Conservation (phyloP, 2,888 invertebrate genomes). For the Metopia argyrocephala region DNA sequence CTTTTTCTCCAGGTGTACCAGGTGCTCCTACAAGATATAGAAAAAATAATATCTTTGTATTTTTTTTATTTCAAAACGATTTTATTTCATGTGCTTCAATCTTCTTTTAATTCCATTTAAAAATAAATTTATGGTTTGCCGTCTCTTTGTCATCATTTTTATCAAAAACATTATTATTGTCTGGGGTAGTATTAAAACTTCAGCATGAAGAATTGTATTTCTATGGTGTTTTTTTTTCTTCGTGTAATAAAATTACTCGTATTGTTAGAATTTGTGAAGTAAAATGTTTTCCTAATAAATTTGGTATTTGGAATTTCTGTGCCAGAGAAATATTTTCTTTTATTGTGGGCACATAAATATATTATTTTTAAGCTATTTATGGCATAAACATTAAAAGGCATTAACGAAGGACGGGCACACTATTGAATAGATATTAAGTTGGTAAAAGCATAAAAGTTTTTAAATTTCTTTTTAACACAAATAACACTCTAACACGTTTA, state of each 20-base stretch:
- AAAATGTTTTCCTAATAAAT: neutral
- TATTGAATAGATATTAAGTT: too few relatives aligned
- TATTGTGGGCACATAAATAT: neutral
- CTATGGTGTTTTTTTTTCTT: neutral
- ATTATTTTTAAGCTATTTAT: neutral
- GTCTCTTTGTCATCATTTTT: constrained; percentile 5
- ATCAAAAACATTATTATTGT: constrained; percentile 17
- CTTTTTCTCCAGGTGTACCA: constrained; percentile 75
- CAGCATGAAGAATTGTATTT: constrained; percentile 9
- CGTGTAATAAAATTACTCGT: too few relatives aligned
- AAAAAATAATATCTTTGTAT: neutral
- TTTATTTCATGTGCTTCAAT: neutral
- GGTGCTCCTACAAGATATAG: constrained; percentile 71
- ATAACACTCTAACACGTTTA: too few relatives aligned
- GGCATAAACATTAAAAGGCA: too few relatives aligned
- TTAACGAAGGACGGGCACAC: too few relatives aligned
- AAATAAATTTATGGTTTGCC: constrained; percentile 10
- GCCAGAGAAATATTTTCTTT: neutral
- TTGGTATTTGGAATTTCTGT: neutral
- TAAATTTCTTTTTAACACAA: too few relatives aligned
- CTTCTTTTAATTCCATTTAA: neutral
- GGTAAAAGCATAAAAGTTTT: too few relatives aligned
- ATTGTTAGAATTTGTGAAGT: neutral
- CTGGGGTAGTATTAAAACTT: constrained; percentile 17
- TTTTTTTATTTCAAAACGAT: too few relatives aligned